These are phyloP conservation scores for Plutomurus gul DNA, from an alignment of 1,140 invertebrate species.

Conservation along the genomic window DNA sequence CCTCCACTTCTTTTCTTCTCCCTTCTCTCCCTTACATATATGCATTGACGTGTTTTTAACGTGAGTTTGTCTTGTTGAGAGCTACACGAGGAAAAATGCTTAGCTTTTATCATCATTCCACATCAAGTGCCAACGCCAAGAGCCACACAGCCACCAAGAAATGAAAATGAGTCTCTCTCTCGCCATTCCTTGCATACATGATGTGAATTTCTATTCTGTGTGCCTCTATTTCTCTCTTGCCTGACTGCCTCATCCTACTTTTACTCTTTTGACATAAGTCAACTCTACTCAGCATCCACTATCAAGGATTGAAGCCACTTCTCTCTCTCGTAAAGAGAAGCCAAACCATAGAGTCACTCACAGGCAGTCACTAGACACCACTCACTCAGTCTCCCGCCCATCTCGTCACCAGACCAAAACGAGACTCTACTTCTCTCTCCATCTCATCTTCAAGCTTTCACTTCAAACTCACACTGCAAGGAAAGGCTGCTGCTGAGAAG, in stretches of 20 bases:
- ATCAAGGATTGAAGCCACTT: background rate
- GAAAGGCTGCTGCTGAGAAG: background rate
- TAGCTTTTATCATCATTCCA: slow-evolving; percentile 16
- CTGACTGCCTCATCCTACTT: background rate
- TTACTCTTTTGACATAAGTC: background rate
- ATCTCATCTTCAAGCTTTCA: background rate
- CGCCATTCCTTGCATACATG: background rate
- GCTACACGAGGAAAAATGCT: background rate
- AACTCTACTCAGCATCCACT: background rate
- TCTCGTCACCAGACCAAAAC: slow-evolving; percentile 10
- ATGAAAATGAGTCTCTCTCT: slow-evolving; percentile 10
- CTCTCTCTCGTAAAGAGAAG: background rate
- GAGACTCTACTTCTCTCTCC: background rate
- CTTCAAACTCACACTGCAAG: background rate
- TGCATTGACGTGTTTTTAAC: background rate
- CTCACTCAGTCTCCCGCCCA: background rate
- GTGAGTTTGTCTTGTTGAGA: background rate
- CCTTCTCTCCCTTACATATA: background rate
- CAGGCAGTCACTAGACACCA: background rate
- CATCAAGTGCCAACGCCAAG: slow-evolving; percentile 3
- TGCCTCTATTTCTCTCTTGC: background rate
- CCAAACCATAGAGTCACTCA: background rate
- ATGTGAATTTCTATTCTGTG: slow-evolving; percentile 5
- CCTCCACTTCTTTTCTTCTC: background rate
- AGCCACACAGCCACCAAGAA: background rate